These are phyloP conservation scores for Dynastes grantii DNA, from an alignment of 2,888 invertebrate species.

Conservation along the genomic window DNA sequence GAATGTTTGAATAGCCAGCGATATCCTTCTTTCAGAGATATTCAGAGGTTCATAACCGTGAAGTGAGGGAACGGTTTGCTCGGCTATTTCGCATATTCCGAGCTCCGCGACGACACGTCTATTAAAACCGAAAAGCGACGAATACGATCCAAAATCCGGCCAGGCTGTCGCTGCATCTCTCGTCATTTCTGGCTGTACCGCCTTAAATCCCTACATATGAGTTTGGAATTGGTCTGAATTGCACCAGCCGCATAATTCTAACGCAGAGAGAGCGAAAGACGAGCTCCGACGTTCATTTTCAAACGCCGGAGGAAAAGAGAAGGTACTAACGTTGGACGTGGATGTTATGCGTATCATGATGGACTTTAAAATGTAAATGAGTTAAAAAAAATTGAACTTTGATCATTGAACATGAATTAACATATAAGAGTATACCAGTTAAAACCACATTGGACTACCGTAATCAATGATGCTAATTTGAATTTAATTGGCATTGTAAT, in stretches of 20 bases:
- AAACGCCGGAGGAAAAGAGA: neutral
- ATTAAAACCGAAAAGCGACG: constrained; percentile 26
- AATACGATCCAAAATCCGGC: constrained; percentile 22
- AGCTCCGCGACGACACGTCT: constrained; percentile 29
- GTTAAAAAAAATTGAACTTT: no score
- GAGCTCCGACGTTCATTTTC: neutral
- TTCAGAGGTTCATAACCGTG: constrained; percentile 19
- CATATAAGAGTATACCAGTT: no score
- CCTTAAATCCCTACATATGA: constrained; percentile 35
- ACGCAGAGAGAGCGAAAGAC: constrained; percentile 3
- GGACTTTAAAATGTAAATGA: no score
- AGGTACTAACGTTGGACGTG: neutral
- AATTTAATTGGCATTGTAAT: no score
- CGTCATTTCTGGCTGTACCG: constrained; percentile 26
- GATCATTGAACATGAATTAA: no score
- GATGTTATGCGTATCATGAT: neutral
- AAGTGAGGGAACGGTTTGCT: neutral
- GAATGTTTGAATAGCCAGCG: constrained; percentile 1
- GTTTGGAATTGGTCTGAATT: constrained; percentile 28
- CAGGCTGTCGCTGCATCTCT: constrained; percentile 3
- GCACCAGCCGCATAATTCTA: constrained; percentile 10
- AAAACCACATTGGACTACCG: no score
- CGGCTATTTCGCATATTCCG: constrained; percentile 35
- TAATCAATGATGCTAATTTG: no score
- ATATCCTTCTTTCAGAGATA: neutral